Evolutionary conservation across 2,797 vertebrate genomes (phyloP), one percentile per base, ranked within the genome.

Genomic region (Typhlichthys eigenmanni): DNA sequence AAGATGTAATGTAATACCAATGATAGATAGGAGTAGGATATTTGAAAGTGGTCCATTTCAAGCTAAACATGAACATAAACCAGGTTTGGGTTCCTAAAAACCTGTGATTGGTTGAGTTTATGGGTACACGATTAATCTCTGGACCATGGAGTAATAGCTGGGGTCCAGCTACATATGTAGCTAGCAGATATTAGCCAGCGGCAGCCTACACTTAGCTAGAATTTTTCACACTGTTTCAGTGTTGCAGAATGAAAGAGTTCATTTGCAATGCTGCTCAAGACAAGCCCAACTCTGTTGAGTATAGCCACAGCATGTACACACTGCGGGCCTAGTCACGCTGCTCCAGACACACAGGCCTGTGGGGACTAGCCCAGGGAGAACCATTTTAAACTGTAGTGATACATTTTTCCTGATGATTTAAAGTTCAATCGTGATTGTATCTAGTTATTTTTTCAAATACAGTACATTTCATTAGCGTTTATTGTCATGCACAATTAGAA

Each of bases 201-300:
- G 34, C 64, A 24, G 24, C 24, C 3, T 24, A 24, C 24, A 24
- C 24, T 24, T 24, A 3, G 24, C 24, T 24, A 24, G 24, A 24
- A 24, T 24, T 24, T 24, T 24, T 24, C 68, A 85, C 74, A 84
- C 72, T 43, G 75, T 38, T 4, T 64, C 77, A 66, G 72, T 84
- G 78, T 86, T 78, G 1, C 56, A 64, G 66, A 76, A 17, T 10
- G 60, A 72, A 47, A 32, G 72, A 13, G 59, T 49, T 64, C 10
- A 9, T 43, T 51, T 11, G 11, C 24, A n/a, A 38, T n/a, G 17
- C 49, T 9, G 34, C 17, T 16, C 55, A 71, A 68, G 76, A 89
- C 85, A 91, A 82, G 54, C 65, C 34, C 43, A 16, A 64, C 81
- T 83, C 81, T 88, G 86, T 89, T 84, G 60, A 58, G 3, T 60